Base-by-base conservation (phyloP, 2,797 vertebrate genomes). In the Arremon aurantiirostris region DNA sequence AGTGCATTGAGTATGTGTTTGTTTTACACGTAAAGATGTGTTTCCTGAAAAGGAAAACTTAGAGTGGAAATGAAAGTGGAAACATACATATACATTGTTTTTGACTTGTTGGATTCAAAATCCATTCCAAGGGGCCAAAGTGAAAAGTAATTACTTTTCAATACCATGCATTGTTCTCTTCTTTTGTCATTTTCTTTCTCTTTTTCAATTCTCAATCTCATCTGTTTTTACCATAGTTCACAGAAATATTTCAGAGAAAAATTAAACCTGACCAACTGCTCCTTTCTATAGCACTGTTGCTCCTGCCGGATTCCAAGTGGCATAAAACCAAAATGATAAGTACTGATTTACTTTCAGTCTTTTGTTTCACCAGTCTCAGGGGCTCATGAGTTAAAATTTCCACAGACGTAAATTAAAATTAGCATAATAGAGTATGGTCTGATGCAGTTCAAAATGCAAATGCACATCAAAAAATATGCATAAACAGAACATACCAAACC, bases 201-300 rank as follows among this genome's bases (percentile, higher is more conserved):
- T 71, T 49, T 59, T 37, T 55, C 14, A 55, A 39, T 79, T 89
- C 81, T 66, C 22, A 83, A 44, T 61, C 68, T 39, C 80, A 76
- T 93, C 80, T 94, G 50, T 30, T 91, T 94, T 88, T 69, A 84
- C 35, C 35, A 71, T 59, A 86, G 61, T 71, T 88, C 57, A 81
- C 19, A 84, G 35, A 88, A 94, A 37, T 59, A 86, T 82, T 90
- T 88, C 46, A 76, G 41, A 90, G 35, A 76, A 92, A 91, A 93
- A 70, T 35, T 52, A 47, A 86, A 65, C 44, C 55, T 82, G 17
- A 89, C 37, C 50, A 90, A 82, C 73, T 63, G 50, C 44, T 91
- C 46, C 32, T 87, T 92, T 70, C 79, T 87, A 19, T 57, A 73
- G 27, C 12, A n/a, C 49, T 73, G 21, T 34, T 44, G 9, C 35